phyloP scores from a whole-genome alignment of 2,113 vertebrate species.

The Ceyx margarethae region DNA sequence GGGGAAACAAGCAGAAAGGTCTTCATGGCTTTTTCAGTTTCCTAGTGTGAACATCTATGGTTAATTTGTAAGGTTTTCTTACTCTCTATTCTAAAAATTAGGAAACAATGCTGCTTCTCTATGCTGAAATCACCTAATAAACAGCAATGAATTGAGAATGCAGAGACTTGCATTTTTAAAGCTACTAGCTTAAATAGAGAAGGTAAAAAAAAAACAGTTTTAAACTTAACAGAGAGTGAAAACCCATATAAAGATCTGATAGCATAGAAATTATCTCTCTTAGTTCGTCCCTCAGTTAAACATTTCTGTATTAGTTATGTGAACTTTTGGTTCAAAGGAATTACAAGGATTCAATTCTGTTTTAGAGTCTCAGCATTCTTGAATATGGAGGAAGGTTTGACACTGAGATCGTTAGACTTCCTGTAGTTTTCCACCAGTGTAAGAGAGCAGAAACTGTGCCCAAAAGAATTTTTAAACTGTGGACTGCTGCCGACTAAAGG shows the following conservation, averaged over 20 bases:
- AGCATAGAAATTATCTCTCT: slow-evolving; percentile 46
- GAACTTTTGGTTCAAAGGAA: background rate
- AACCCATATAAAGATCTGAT: slow-evolving; percentile 45
- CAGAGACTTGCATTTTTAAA: background rate
- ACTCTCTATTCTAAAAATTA: background rate
- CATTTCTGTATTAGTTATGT: slow-evolving; percentile 17
- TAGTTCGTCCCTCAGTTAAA: slow-evolving; percentile 25
- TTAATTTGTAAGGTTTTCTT: background rate
- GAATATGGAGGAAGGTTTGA: background rate
- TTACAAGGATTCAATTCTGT: background rate
- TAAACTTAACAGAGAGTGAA: slow-evolving; percentile 31
- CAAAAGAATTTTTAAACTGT: slow-evolving; percentile 7
- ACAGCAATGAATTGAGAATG: background rate
- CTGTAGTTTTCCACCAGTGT: background rate
- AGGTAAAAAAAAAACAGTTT: slow-evolving; percentile 52
- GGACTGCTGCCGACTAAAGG: background rate
- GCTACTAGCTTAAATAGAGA: background rate
- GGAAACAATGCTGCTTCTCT: background rate
- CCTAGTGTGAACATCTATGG: background rate
- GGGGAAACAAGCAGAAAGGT: background rate
- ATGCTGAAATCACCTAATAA: background rate
- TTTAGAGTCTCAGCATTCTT: background rate
- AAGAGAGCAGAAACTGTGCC: background rate
- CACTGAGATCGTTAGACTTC: background rate
- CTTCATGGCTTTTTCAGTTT: background rate